Evolutionary conservation across 2,797 vertebrate genomes (phyloP).

Genomic region (Myotis pilosus): DNA sequence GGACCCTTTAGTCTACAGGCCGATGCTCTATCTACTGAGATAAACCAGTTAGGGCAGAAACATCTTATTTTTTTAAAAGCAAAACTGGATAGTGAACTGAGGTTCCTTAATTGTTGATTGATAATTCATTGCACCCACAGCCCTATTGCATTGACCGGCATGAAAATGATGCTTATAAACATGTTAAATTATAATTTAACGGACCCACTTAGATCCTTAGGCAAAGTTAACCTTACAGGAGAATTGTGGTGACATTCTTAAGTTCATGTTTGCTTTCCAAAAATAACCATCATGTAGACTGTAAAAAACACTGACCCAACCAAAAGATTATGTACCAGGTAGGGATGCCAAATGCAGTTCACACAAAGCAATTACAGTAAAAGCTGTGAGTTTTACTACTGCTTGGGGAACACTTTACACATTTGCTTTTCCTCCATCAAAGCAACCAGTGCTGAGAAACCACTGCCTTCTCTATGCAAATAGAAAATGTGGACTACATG

Average conservation of each 20-base stretch:
- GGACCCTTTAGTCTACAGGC: too few species aligned
- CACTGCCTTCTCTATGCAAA: slow-evolving; percentile 47
- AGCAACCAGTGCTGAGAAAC: slow-evolving; percentile 60
- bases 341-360: slow-evolving; percentile 57
- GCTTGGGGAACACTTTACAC: slow-evolving; percentile 70
- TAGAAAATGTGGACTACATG: slow-evolving; percentile 59
- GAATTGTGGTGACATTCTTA: slow-evolving; percentile 47
- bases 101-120: not conserved
- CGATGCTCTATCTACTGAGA: too few species aligned
- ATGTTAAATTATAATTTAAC: slow-evolving; percentile 6
- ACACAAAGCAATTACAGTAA: slow-evolving; percentile 68
- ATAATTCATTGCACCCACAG: not conserved
- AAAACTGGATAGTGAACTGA: not conserved
- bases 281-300: slow-evolving; percentile 44
- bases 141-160: not conserved
- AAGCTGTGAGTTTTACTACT: slow-evolving; percentile 73
- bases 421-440: slow-evolving; percentile 68
- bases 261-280: slow-evolving; percentile 65
- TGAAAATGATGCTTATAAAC: not conserved
- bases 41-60: too few species aligned
- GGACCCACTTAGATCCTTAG: slow-evolving; percentile 51
- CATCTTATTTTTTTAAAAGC: slow-evolving; percentile 4
- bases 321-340: slow-evolving; percentile 61
- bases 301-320: slow-evolving; percentile 31
- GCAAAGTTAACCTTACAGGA: slow-evolving; percentile 3